Base-by-base conservation (phyloP, 2,888 invertebrate species). In the Physocephala rufipes region DNA sequence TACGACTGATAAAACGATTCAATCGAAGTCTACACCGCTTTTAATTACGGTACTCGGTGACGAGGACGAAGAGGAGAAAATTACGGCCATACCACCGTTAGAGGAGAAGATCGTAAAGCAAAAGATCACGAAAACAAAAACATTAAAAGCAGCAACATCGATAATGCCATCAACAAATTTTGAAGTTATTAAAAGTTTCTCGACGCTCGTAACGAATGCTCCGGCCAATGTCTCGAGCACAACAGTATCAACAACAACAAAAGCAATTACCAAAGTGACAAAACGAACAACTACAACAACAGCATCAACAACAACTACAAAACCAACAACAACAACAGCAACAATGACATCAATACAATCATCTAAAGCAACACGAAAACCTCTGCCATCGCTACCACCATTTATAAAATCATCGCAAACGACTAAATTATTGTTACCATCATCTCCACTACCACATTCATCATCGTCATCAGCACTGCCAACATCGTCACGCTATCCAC, bases 41-140 rank as follows among this genome's bases (percentile, higher is more conserved):
- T 79, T 83, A 4, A 84, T 85, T 67, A 84, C 78, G 1, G 85
- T 85, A 1, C 74, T 82, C 16, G 82, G 82, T 67, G 81, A 81
- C 2, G 84, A 84, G 62, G 84, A 84, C 21, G 78, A 79, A 28
- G 84, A 84, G 24, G 78, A 79, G 26, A 28, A 28, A 12, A 74
- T 77, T 5, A 78, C 80, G 21, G 68, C 74, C 21, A 24, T 28
- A 19, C 45, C 72, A 1, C 74, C 74, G 13, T 49, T 36, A 7
- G 9, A 36, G 36, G 36, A 36, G 36, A 9, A 36, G 36, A 36
- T 70, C 1, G 71, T 71, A 2, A 72, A 30, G 1, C 63, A 30
- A 13, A 19, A 67, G 19, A 19, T 59, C 2, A 21, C 43, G 16
- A 53, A 64, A 9, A 43, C 74, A 19, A 58, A 55, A n/a, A 70